phyloP scores from a whole-genome alignment of 2,888 invertebrate genomes.

The Arctia plantaginis region DNA sequence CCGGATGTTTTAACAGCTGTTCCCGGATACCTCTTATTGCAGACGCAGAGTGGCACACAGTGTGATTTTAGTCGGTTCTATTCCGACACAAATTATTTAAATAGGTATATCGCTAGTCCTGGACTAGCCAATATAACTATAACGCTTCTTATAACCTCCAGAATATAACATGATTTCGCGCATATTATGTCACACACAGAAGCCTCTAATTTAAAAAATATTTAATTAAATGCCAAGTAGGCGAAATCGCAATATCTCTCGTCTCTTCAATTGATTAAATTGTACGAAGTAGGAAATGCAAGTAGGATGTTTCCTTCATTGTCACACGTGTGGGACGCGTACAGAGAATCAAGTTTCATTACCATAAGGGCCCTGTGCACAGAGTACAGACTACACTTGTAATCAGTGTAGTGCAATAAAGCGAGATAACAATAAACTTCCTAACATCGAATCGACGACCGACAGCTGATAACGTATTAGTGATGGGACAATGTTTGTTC shows the following conservation, averaged over 20 bases:
- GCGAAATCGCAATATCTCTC: background rate
- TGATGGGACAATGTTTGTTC: slow-evolving; percentile 41
- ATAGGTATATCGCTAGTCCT: too few relatives aligned
- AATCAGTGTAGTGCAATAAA: slow-evolving; percentile 64
- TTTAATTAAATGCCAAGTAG: background rate
- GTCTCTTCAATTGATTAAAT: background rate
- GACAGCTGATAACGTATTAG: slow-evolving; percentile 54
- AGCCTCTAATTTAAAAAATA: background rate
- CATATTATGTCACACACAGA: too few relatives aligned
- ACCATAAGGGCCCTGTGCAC: background rate
- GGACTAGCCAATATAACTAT: too few relatives aligned
- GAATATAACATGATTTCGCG: background rate
- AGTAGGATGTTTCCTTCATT: slow-evolving; percentile 13
- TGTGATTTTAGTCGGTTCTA: too few relatives aligned
- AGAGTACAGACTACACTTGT: slow-evolving; percentile 36
- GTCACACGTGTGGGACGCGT: slow-evolving; percentile 14
- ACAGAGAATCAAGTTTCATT: slow-evolving; percentile 13
- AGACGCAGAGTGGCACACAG: too few relatives aligned
- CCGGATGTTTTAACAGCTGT: too few relatives aligned
- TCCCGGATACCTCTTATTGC: too few relatives aligned
- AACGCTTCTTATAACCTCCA: too few relatives aligned
- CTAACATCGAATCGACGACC: slow-evolving; percentile 60
- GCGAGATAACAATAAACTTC: slow-evolving; percentile 59
- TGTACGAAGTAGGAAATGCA: slow-evolving; percentile 12
- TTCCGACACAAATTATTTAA: too few relatives aligned